Base-by-base conservation (phyloP, 2,888 invertebrate genomes). In the Tanypteryx hageni region DNA sequence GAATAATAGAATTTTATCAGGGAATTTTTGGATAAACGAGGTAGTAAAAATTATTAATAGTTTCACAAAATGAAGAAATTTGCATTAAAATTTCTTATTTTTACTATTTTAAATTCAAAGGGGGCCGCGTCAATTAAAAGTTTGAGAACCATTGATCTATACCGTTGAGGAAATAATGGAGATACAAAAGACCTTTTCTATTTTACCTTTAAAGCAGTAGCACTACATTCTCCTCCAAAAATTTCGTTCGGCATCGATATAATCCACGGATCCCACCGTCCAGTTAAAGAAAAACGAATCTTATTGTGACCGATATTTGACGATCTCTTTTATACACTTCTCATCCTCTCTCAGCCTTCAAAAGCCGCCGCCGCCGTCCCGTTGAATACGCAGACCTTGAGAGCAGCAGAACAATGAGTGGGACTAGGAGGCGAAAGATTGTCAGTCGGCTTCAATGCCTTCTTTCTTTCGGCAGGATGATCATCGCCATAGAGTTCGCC, bases 341-440 rank as follows among this genome's bases (percentile, higher is more conserved):
- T 18, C 68, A 68, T 22, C 68, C 68, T 68, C 18, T 76, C 8
- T 76, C 76, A 27, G 22, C 9, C 27, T 76, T 76, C 76, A 76
- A 76, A 76, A 76, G 76, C 27, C 27, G 76, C 76, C 76, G 76
- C 76, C 76, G 76, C 27, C 76, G 22, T 27, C 27, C 4, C 27
- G 27, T 22, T 22, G 27, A 76, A 27, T 22, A 22, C 76, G 22
- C 13, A 22, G 22, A 13, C 22, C 27, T 76, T 76, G 76, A 76
- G 27, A 76, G 76, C 13, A 5, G 9, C 76, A 27, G 76, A 76
- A 76, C 76, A 76, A 76, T 76, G 76, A 22, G 68, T 7, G 22
- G 68, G 68, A 68, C 18, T 68, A 68, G 68, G 68, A 68, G 76
- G 76, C 76, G 27, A 76, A 76, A 76, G 76, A 76, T n/a, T 76